Evolutionary conservation across 1,140 invertebrate species (phyloP), one percentile per base, ranked within the genome.

Genomic region (Homarus americanus): DNA sequence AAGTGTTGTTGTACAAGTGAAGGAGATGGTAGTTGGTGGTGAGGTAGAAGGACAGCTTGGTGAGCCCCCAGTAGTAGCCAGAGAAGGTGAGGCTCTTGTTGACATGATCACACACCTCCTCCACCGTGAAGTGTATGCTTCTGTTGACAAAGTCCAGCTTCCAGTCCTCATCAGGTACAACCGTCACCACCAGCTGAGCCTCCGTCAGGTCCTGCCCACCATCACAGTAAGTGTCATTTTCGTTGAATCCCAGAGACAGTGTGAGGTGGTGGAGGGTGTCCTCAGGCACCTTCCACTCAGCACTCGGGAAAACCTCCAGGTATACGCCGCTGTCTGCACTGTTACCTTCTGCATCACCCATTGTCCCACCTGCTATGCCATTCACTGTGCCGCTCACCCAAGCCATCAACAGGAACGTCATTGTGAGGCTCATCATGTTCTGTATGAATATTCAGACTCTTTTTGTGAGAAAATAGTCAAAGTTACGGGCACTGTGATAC

Each of bases 221-320:
- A 28, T 15, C 38, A 20, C 32, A 1, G 53, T 9, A 3, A 17
- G n/a, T 38, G 20, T 89, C 78, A 53, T 58, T 89, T 17, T 3
- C 63, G 58, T 82, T 89, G 40, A 89, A 82, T 7, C 28, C 3
- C 3, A 89, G 79, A 49, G 78, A 41, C 40, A 89, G n/a, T 15
- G 58, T 44, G 10, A 89, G 38, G 28, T 66, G 36, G 78, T 89
- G 58, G 2, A 36, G 36, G 0, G 87, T 89, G 78, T 89, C 87
- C 44, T 89, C 87, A 2, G 78, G 78, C 49, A 89, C 66, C 24
- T 89, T 89, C 87, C 87, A n/a, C n/a, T n/a, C n/a, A n/a, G n/a
- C n/a, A n/a, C n/a, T 80, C 1, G 58, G 75, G 15, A 32, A 41
- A 20, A 41, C 34, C 28, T 79, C 73, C 58, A 88, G 53, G 44